Conservation (phyloP, 2,113 vertebrate species). For the Tringa solitaria region DNA sequence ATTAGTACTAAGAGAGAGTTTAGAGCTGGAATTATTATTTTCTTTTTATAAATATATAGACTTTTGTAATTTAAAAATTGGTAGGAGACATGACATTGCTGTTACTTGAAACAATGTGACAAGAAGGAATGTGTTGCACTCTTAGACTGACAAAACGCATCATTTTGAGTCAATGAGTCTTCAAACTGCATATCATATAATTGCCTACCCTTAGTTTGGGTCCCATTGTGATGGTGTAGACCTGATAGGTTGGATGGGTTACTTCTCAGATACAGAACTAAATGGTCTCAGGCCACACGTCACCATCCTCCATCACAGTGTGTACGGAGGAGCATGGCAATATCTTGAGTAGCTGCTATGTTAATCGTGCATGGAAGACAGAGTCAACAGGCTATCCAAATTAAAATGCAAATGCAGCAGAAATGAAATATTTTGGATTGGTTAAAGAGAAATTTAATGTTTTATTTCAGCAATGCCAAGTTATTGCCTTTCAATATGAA, state of each 20-base stretch:
- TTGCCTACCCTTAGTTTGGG: not conserved
- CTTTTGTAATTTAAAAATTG: not conserved
- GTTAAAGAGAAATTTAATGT: not conserved
- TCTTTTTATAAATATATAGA: not conserved
- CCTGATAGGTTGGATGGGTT: not conserved
- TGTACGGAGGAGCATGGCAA: too few species aligned
- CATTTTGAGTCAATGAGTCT: not conserved
- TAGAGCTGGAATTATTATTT: not conserved
- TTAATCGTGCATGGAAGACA: not conserved
- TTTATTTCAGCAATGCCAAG: not conserved
- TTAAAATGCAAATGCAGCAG: not conserved
- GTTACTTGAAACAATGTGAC: not conserved
- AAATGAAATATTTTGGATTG: not conserved
- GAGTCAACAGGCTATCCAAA: not conserved
- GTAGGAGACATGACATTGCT: not conserved
- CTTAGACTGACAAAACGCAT: not conserved
- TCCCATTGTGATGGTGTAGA: rapidly evolving
- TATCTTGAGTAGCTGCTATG: not conserved
- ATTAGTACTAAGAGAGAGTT: not conserved
- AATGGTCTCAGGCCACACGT: rapidly evolving
- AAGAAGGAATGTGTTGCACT: not conserved
- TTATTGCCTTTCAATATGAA: not conserved
- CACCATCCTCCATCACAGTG: not conserved
- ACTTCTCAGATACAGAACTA: not conserved
- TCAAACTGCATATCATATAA: not conserved